These are phyloP conservation scores for Mizuhopecten yessoensis DNA, from an alignment of 1,140 invertebrate genomes.

Conservation along the genomic window DNA sequence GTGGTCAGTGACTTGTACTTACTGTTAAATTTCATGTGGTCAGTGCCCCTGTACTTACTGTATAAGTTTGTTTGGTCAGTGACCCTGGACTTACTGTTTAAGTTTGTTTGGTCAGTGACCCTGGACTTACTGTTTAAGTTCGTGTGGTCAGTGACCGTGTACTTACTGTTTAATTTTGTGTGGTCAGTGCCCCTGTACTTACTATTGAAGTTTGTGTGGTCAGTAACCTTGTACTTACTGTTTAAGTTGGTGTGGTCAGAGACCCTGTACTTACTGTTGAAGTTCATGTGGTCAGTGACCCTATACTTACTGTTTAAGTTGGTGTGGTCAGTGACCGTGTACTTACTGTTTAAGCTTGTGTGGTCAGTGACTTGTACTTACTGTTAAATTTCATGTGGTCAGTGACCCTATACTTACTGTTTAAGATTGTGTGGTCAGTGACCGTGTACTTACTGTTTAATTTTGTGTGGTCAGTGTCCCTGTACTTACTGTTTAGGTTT, in stretches of 20 bases:
- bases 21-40: no score
- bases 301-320: no score
- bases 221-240: background rate
- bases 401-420: no score
- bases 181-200: background rate
- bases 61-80: no score
- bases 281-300: no score
- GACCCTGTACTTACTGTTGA: background rate
- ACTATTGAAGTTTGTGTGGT: conserved; percentile 68
- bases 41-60: no score
- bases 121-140: conserved; percentile 67
- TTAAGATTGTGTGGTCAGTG: background rate
- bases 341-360: no score
- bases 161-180: no score
- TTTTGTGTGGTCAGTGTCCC: conserved; percentile 59
- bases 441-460: no score
- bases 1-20: no score
- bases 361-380: conserved; percentile 45
- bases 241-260: background rate
- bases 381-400: conserved; percentile 66
- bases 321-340: background rate
- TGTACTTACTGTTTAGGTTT: conserved; percentile 44
- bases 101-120: background rate
- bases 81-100: no score
- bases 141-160: conserved; percentile 6